Evolutionary conservation across 2,888 invertebrate species (phyloP), one percentile per base, ranked within the genome.

Genomic region (Andrena chrysosceles): DNA sequence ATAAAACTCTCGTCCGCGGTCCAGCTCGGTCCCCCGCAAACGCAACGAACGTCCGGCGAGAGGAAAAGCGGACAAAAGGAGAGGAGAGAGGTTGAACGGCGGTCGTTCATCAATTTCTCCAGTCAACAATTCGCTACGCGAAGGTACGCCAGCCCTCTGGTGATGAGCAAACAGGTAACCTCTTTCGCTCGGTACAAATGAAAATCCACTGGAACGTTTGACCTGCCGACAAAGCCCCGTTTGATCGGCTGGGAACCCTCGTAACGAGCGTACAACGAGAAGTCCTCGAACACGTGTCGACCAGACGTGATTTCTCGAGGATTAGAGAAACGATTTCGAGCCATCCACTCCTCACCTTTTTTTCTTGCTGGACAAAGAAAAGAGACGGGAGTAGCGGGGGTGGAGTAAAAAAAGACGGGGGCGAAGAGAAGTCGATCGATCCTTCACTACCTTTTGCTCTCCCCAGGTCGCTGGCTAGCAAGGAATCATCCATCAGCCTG

Each of bases 101-200:
- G 68, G 70, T 68, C 82, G 81, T 66, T 84, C 79, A 64, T 86
- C 85, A 80, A 89, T 89, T 87, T 78, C 81, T 77, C 74, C 66
- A 67, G 78, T 84, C 86, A 87, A 89, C 82, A 84, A 84, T 86
- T 59, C 81, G 59, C 62, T 56, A 56, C 74, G 63, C 71, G 67
- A 70, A 52, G 73, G 62, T 63, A 79, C 75, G 81, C 72, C 82
- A 81, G 48, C 29, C 56, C 54, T 63, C 63, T 26, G 75, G 23
- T 72, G 69, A 73, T 73, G 76, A 85, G 81, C 78, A 86, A 87
- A 87, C 80, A 87, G 77, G 84, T 84, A 79, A 78, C n/a, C 48
- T 33, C 16, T 67, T 59, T 54, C 20, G 48, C 59, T 71, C 60
- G 60, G 26, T 60, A 67, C 74, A 73, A 62, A 76, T 75, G 73